These are phyloP conservation scores for Steinernema hermaphroditum DNA, from an alignment of 2,888 invertebrate genomes.

Conservation along the genomic window DNA sequence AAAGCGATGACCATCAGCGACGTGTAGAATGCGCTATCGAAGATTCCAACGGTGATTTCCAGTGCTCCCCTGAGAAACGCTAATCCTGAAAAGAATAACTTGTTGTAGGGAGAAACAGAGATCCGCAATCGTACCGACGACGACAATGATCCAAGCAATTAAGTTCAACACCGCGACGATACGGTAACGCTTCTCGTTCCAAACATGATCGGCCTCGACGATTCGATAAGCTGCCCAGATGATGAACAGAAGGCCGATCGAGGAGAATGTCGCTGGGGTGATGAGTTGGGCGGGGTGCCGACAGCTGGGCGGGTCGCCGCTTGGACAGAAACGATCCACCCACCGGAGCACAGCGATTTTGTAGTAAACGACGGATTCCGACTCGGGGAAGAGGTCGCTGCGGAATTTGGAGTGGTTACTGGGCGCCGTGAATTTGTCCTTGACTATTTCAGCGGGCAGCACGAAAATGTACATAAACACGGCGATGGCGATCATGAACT, in stretches of 20 bases:
- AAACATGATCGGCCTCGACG: neutral
- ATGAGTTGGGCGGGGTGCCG: neutral
- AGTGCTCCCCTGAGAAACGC: neutral
- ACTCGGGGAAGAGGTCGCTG: conserved; percentile 9
- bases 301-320: neutral
- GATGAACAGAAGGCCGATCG: neutral
- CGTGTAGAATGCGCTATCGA: neutral
- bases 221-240: neutral
- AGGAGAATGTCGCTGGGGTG: neutral
- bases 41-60: neutral
- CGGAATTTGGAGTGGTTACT: neutral
- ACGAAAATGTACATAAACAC: conserved; percentile 18
- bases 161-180: neutral
- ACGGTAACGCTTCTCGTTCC: conserved; percentile 17
- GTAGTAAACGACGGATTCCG: neutral
- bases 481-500: conserved; percentile 13
- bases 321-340: conserved; percentile 3
- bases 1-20: neutral
- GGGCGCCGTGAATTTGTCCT: neutral
- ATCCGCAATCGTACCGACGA: neutral
- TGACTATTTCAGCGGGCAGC: conserved; percentile 1
- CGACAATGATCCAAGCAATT: neutral
- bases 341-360: neutral
- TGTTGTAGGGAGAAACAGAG: neutral
- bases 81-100: neutral